Conservation (phyloP, 2,888 invertebrate genomes). For the Leucozona laternaria region DNA sequence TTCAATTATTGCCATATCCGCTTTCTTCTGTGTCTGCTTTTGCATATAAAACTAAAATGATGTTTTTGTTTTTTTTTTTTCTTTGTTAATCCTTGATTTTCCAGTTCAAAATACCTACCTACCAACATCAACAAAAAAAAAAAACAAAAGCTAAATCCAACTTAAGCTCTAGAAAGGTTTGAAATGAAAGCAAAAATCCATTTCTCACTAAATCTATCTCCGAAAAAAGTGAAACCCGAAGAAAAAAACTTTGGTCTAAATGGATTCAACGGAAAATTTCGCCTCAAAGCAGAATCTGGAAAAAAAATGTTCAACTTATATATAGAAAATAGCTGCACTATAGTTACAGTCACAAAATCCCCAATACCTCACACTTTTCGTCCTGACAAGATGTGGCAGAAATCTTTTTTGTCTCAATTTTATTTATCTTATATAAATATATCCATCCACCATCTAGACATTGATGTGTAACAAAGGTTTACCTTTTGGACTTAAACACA, state of each 20-base stretch:
- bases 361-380: conserved; percentile 1
- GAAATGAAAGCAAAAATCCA: conserved; percentile 18
- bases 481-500: conserved; percentile 72
- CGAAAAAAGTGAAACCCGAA: conserved; percentile 50
- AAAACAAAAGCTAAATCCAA: conserved; percentile 18
- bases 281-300: background rate
- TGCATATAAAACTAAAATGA: conserved; percentile 39
- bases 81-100: conserved; percentile 27
- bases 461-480: conserved; percentile 65
- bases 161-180: conserved; percentile 41
- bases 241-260: conserved; percentile 55
- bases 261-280: conserved; percentile 61
- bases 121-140: conserved; percentile 1
- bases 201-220: conserved; percentile 19
- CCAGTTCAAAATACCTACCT: background rate
- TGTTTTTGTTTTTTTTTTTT: background rate
- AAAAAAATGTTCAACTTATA: conserved; percentile 16
- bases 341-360: background rate
- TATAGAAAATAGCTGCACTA: conserved; percentile 29
- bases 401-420: conserved; percentile 3
- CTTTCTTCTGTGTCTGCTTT: conserved; percentile 29
- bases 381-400: background rate
- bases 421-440: too few species aligned
- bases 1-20: conserved; percentile 15
- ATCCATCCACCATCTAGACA: conserved; percentile 37